Evolutionary conservation across 2,888 invertebrate genomes (phyloP), one percentile per base, ranked within the genome.

Genomic region (Epistrophe grossulariae): DNA sequence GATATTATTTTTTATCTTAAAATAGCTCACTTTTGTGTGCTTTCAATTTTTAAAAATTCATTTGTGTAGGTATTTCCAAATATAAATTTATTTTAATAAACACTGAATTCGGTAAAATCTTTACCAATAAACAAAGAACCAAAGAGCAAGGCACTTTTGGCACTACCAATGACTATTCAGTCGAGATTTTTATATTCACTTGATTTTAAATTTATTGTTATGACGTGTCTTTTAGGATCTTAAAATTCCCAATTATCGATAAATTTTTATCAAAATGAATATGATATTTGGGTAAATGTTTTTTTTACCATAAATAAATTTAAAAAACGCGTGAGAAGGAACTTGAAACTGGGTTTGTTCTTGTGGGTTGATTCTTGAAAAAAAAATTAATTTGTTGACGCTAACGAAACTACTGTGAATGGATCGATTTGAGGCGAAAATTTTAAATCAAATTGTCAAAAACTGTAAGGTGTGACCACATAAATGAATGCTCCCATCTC

Each of bases 101-200:
- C 62, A 62, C 40, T 24, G 43, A 62, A 4, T 35, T 17, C 62
- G 43, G 43, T 28, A 62, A 62, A 9, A 28, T 40, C 9, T 43
- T 62, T 15, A 9, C 24, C 13, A 79, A 79, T 59, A 64, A 43
- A 48, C 77, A 62, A 62, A 84, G 81, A 82, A 68, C 76, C 82
- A 85, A 84, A 76, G 80, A 78, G 79, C 24, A 59, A 73, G 40
- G 24, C 62, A 62, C 62, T 62, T 19, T 43, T 2, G 43, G 40
- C 19, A 60, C 55, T 57, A 9, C 15, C 15, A 31, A 60, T 45
- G 45, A 38, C n/a, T 24, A 10, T 55, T 7, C 15, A 0, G 28
- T 55, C n/a, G 17, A n/a, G 10, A 13, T 35, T 35, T 17, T 57
- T 31, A 7, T 5, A 4, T 35, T 31, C 57, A 57, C 57, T 57